phyloP scores from a whole-genome alignment of 2,113 vertebrate genomes.

The Gymnocephalus cernua region DNA sequence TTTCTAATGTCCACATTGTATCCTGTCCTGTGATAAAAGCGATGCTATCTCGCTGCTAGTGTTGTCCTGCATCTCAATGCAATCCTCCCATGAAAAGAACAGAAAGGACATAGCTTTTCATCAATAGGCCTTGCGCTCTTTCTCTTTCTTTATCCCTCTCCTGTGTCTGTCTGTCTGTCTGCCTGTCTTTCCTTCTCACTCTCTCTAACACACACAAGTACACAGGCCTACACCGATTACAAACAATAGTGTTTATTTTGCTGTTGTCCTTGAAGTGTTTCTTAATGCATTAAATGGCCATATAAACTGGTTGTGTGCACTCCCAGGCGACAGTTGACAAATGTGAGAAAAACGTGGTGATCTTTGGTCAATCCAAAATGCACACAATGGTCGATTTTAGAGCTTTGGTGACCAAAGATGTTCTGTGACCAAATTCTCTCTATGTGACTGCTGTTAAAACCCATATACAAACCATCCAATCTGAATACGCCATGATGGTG shows the following conservation, averaged over 20 bases:
- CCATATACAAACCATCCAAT: background rate
- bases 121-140: constrained; percentile 34
- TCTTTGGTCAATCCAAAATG: background rate
- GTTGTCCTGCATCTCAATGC: constrained; percentile 75
- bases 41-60: constrained; percentile 66
- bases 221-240: background rate
- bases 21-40: constrained; percentile 64
- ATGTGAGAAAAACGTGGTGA: background rate
- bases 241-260: background rate
- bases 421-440: background rate
- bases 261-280: constrained; percentile 1
- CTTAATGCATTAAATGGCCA: constrained; percentile 4
- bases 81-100: constrained; percentile 45
- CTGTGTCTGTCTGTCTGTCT: background rate
- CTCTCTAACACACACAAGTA: constrained; percentile 1
- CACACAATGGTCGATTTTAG: background rate
- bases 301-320: background rate
- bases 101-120: constrained; percentile 55
- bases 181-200: constrained; percentile 12
- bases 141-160: constrained; percentile 23
- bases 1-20: constrained; percentile 53
- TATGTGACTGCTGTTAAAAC: background rate
- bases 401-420: background rate
- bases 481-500: background rate
- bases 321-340: background rate